Percentiles rank a stretch among this genome's conserved stretches.
Conservation (phyloP, 2,888 invertebrate species). For the Coenonympha glycerion region DNA sequence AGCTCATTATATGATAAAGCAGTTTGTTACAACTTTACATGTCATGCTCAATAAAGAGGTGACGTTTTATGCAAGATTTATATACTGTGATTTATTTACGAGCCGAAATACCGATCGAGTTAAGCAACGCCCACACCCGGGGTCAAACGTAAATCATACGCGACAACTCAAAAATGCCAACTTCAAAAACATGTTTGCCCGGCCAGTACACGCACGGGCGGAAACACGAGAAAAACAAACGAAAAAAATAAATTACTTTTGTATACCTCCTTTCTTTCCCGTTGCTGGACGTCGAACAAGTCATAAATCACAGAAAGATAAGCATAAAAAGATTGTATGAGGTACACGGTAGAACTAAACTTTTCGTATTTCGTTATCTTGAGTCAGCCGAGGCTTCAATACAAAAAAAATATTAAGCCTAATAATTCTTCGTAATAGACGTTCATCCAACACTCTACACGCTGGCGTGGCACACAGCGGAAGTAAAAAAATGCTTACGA, state of each 20-base stretch:
- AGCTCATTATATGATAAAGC: constrained; percentile 5
- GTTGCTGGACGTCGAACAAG: constrained; percentile 73
- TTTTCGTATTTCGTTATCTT: constrained; percentile 74
- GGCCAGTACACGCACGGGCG: constrained; percentile 70
- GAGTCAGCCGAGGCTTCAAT: constrained; percentile 53
- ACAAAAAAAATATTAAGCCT: constrained; percentile 41
- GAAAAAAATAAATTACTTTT: constrained; percentile 76
- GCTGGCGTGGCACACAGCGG: neutral
- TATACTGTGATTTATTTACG: constrained; percentile 59
- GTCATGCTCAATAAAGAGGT: constrained; percentile 35
- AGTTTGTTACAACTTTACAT: constrained; percentile 19
- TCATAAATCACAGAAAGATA: constrained; percentile 76
- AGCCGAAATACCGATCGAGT: constrained; percentile 70
- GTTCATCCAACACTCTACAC: constrained; percentile 26
- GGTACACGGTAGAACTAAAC: constrained; percentile 72
- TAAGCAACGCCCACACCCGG: constrained; percentile 71
- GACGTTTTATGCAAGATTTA: constrained; percentile 34
- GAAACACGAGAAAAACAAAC: constrained; percentile 74
- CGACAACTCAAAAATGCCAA: constrained; percentile 76
- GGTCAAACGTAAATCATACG: constrained; percentile 69
- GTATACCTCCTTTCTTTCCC: constrained; percentile 74
- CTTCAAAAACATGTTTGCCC: constrained; percentile 72
- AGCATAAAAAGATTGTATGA: constrained; percentile 76
- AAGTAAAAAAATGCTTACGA: neutral
- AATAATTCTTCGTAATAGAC: constrained; percentile 55